Evolutionary conservation across 2,113 vertebrate genomes (phyloP).

Genomic region (Gorsachius goisagi): DNA sequence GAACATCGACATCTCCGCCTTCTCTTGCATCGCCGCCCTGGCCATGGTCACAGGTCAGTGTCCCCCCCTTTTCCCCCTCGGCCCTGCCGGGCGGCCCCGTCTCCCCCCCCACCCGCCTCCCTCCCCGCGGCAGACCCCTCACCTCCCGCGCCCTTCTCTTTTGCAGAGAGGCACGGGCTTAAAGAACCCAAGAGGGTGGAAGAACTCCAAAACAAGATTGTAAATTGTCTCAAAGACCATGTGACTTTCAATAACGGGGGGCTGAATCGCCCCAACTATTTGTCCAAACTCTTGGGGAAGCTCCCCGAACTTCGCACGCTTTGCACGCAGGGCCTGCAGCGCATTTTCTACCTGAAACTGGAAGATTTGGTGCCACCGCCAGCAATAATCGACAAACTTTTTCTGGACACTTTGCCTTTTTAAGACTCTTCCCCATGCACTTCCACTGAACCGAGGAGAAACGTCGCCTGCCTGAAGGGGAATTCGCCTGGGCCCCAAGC

Average conservation of each 20-base stretch:
- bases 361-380: slow-evolving; percentile 99
- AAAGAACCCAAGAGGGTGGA: slow-evolving; percentile 98
- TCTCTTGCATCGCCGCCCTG: slow-evolving; percentile 97
- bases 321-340: slow-evolving; percentile 98
- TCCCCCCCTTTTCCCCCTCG: neutral
- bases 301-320: slow-evolving; percentile 98
- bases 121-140: accelerated
- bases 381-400: slow-evolving; percentile 99
- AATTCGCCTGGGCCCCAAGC: slow-evolving; percentile 43
- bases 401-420: slow-evolving; percentile 98
- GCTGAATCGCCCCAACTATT: slow-evolving; percentile 94
- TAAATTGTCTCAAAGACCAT: slow-evolving; percentile 98
- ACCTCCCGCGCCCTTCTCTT: neutral
- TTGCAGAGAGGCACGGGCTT: slow-evolving; percentile 93
- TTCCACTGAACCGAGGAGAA: slow-evolving; percentile 63
- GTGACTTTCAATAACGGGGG: slow-evolving; percentile 97
- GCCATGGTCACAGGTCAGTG: slow-evolving; percentile 98
- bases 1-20: slow-evolving; percentile 98
- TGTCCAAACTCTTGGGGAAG: slow-evolving; percentile 99
- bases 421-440: slow-evolving; percentile 73
- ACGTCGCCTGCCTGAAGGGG: slow-evolving; percentile 39
- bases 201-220: slow-evolving; percentile 98
- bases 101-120: neutral
- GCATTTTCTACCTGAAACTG: slow-evolving; percentile 99
- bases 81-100: neutral